phyloP scores from a whole-genome alignment of 2,113 vertebrate genomes.

The Pseudorasbora parva region DNA sequence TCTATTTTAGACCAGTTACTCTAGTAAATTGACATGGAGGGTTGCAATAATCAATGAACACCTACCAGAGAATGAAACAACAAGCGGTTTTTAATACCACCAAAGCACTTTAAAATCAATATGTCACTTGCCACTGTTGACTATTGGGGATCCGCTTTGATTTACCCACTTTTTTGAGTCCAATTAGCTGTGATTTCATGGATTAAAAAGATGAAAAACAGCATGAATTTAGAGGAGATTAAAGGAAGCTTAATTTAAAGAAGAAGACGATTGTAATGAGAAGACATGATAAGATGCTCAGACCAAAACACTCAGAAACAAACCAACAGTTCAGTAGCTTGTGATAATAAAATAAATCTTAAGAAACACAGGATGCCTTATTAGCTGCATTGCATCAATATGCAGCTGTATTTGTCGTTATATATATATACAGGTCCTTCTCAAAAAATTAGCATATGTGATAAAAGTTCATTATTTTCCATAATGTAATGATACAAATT shows the following conservation, averaged over 20 bases:
- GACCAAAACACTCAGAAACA: background rate
- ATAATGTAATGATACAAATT: no score
- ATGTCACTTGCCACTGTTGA: background rate
- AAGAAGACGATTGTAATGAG: constrained; percentile 3
- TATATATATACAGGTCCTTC: no score
- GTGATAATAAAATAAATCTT: background rate
- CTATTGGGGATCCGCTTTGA: background rate
- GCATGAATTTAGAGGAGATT: background rate
- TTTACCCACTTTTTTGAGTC: background rate
- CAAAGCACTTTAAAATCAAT: constrained; percentile 13
- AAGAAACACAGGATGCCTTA: no score
- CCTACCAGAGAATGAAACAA: background rate
- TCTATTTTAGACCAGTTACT: background rate
- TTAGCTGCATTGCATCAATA: no score
- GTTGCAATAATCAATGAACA: constrained; percentile 2
- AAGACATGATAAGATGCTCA: background rate
- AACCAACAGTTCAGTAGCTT: background rate
- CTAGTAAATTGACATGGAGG: background rate
- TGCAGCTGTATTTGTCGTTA: no score
- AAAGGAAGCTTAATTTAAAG: background rate
- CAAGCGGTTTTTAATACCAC: background rate
- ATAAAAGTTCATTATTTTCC: no score
- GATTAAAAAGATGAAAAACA: background rate
- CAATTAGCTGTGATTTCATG: background rate
- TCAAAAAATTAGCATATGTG: no score